A percentile compares a stretch with the other conserved stretches of the same genome.
Evolutionary conservation across 1,140 invertebrate species (phyloP).

Genomic region (Eumeta japonica): DNA sequence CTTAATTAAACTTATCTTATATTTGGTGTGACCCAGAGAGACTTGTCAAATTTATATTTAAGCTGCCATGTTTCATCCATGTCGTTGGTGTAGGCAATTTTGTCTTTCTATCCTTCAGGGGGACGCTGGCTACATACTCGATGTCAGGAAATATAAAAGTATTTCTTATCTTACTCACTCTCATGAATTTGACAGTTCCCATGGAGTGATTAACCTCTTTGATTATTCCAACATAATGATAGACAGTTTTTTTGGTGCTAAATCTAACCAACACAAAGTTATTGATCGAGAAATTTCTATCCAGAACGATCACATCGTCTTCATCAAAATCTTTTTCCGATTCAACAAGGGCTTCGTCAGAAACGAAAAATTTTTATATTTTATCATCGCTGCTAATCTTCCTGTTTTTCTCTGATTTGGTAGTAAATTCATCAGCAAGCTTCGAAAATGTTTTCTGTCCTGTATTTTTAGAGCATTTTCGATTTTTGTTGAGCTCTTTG

Average conservation of each 20-base stretch:
- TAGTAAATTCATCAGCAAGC: no score
- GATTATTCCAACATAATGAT: conserved; percentile 19
- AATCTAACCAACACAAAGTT: conserved; percentile 22
- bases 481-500: no score
- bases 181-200: no score
- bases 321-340: conserved; percentile 21
- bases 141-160: conserved; percentile 21
- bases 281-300: no score
- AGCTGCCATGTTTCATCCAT: no score
- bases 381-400: conserved; percentile 14
- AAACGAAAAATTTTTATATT: conserved; percentile 14
- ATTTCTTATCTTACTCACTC: conserved; percentile 15
- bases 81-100: no score
- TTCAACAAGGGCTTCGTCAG: conserved; percentile 16
- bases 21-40: no score
- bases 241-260: conserved; percentile 22
- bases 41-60: conserved; percentile 18
- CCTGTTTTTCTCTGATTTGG: no score
- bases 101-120: conserved; percentile 17
- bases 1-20: conserved; percentile 10
- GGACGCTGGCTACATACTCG: no score
- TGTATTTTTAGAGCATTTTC: no score
- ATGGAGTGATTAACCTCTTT: conserved; percentile 19
- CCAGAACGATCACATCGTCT: no score
- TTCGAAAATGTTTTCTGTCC: no score